Evolutionary conservation across 2,113 vertebrate genomes (phyloP), one percentile per base, ranked within the genome.

Genomic region (Dasyurus viverrinus): DNA sequence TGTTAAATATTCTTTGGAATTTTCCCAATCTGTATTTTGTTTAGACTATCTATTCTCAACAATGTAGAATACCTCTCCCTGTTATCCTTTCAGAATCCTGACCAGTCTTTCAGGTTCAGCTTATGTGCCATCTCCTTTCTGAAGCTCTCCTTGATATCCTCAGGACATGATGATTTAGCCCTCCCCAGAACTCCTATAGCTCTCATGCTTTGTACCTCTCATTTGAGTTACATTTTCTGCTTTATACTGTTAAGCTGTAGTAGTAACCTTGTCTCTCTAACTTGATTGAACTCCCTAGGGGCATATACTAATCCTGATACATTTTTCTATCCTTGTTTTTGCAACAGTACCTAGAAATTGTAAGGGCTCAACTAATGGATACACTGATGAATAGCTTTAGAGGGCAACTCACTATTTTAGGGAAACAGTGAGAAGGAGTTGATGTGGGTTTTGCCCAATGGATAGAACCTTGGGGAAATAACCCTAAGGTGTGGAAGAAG

Each of bases 401-500:
- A 42, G 16, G 68, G 19, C 19, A 42, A 42, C 2, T 84, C 68
- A 84, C 19, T 84, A 0, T 84, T 84, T 84, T 22, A 42, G n/a
- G n/a, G 6, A 5, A n/a, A 84, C 2, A 22, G n/a, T 42, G 36
- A 84, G n/a, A n/a, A 7, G 42, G 7, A 42, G 7, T n/a, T 76
- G 36, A 36, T 76, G 30, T 76, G 36, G 46, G 91, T 22, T 24
- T 91, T 30, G 8, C 12, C 2, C 2, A 36, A 8, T 0, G 46
- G 11, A 53, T 47, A 91, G 93, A 50, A 2, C 30, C 30, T 24
- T 0, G 7, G 30, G 92, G n/a, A 26, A 57, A 55, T 42, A 52
- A 52, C 50, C 50, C 50, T 36, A 14, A 2, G 6, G 4, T 0
- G 0, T 5, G 8, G 24, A 25, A 12, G 0, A 4, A 2, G 3